Evolutionary conservation across 1,140 invertebrate genomes (phyloP).

Genomic region (Oreohelix idahoensis): DNA sequence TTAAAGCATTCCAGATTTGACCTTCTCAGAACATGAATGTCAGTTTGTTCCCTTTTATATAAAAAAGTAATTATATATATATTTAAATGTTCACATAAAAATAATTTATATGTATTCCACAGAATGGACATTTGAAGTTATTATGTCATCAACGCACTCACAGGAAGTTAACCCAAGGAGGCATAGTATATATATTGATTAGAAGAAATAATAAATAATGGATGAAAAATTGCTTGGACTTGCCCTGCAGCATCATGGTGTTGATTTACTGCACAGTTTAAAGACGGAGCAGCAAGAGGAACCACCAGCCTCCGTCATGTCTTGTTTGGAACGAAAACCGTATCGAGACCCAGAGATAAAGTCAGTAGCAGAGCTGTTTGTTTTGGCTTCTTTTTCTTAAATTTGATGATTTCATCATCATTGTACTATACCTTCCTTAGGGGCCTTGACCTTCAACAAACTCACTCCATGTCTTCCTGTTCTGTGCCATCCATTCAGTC

Average conservation of each 20-base stretch:
- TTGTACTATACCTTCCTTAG: no score
- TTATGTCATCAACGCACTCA: not conserved
- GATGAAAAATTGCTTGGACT: slow-evolving; percentile 34
- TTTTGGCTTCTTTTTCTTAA: not conserved
- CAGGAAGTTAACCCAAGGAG: no score
- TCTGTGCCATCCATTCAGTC: no score
- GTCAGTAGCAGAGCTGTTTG: not conserved
- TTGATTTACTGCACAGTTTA: slow-evolving; percentile 24
- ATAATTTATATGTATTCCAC: not conserved
- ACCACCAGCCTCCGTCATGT: slow-evolving; percentile 1
- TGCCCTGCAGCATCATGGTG: slow-evolving; percentile 35
- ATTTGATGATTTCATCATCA: no score
- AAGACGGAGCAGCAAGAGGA: slow-evolving; percentile 31
- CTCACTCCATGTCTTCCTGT: no score
- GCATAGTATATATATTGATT: no score
- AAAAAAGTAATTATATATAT: no score
- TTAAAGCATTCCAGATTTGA: no score
- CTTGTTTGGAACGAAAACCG: not conserved
- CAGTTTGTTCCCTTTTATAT: no score
- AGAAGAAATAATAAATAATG: slow-evolving; percentile 19
- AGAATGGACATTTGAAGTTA: not conserved
- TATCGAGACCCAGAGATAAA: slow-evolving; percentile 4
- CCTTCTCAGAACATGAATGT: no score
- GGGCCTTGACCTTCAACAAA: no score
- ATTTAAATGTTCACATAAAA: no score